Percentiles rank a stretch among this genome's conserved stretches.
phyloP scores from a whole-genome alignment of 2,113 vertebrate species.

The Capra hircus region DNA sequence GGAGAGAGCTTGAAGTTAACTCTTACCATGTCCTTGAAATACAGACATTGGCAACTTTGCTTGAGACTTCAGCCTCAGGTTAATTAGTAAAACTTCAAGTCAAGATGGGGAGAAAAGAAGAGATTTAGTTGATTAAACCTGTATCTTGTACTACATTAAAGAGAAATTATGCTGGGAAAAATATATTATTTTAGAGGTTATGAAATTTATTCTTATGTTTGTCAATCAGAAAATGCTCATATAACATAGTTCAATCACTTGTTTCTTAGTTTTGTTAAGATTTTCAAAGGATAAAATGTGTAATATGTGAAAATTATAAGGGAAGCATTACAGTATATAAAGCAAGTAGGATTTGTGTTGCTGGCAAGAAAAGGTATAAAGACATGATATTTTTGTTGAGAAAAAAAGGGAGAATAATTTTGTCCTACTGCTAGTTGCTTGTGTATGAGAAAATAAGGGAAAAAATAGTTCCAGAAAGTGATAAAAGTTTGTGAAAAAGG shows the following conservation, averaged over 20 bases:
- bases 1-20: not conserved
- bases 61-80: not conserved
- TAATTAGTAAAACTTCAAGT: not conserved
- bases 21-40: not conserved
- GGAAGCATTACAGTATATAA: not conserved
- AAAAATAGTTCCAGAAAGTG: not conserved
- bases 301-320: not conserved
- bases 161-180: not conserved
- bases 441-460: not conserved
- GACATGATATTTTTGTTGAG: not conserved
- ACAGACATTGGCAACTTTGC: not conserved
- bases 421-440: not conserved
- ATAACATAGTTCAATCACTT: not conserved
- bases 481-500: not conserved
- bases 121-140: not conserved
- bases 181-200: not conserved
- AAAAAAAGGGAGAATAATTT: not conserved
- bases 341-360: not conserved
- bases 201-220: not conserved
- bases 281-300: not conserved
- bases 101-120: not conserved
- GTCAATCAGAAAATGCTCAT: not conserved
- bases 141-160: not conserved
- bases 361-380: not conserved
- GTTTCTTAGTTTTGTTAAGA: not conserved